Evolutionary conservation across 2,888 invertebrate species (phyloP), one percentile per base, ranked within the genome.

Genomic region (Tipula unca): DNA sequence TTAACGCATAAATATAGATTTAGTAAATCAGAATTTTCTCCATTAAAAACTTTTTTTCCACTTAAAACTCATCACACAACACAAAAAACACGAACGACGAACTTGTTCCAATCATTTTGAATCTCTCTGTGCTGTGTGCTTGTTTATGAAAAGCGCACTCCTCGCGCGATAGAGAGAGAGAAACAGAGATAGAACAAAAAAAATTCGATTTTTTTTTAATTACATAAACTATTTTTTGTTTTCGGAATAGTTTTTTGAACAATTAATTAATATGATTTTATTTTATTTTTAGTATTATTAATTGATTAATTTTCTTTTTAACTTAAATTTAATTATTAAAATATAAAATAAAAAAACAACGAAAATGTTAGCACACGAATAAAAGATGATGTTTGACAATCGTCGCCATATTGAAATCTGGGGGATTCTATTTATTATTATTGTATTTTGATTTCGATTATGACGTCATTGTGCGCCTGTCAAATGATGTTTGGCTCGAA

Each of bases 361-460:
- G n/a, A n/a, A 39, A 39, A 85, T 39, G 29, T 39, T 39, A 85
- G 42, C 42, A 39, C 85, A 85, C 39, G 39, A 36, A 20, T 42
- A 42, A 85, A 39, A 85, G 25, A 42, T 42, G 85, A 84, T 86
- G 85, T 86, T 86, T 83, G 84, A 86, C 86, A 86, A 86, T 86
- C 84, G 86, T 86, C 86, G 86, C 86, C 86, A 86, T 86, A 84
- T 86, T 86, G 86, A 86, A 86, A 85, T 86, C 86, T 85, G 85
- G 85, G 85, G 42, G 39, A 85, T 69, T 69, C 25, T 69, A 25
- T 69, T 69, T 69, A 69, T 69, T 54, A 54, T 54, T 69, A 69
- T 69, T 69, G 69, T 69, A 69, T 25, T 54, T 54, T 54, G 20
- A 25, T 69, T 69, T 69, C 10, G 10, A 2, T 25, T 25, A 69